phyloP scores from a whole-genome alignment of 2,797 vertebrate genomes.

The Poecilia wingei region DNA sequence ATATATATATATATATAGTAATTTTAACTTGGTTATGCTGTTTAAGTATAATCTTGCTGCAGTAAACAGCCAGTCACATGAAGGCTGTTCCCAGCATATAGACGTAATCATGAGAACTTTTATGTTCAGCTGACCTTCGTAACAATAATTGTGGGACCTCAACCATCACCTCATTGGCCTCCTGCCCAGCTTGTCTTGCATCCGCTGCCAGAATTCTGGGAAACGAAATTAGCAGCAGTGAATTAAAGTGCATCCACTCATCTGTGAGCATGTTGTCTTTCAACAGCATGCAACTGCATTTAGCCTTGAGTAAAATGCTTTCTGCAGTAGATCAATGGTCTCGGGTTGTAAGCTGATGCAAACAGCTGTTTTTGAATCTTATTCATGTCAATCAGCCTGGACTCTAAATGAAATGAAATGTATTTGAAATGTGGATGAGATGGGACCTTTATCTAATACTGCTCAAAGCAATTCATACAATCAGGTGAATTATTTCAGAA shows the following conservation, averaged over 20 bases:
- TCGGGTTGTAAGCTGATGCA: conserved; percentile 7
- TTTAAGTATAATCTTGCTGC: neutral
- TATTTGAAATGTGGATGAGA: neutral
- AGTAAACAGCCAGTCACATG: neutral
- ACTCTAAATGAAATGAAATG: neutral
- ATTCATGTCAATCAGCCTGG: neutral
- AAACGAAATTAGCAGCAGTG: conserved; percentile 13
- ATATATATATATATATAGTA: no score
- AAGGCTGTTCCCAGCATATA: neutral
- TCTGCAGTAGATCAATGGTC: conserved; percentile 26
- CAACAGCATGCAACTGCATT: conserved; percentile 20
- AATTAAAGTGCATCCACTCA: conserved; percentile 21
- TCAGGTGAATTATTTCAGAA: neutral
- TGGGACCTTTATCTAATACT: neutral
- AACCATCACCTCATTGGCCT: conserved; percentile 20
- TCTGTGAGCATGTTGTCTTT: conserved; percentile 25
- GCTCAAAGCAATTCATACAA: neutral
- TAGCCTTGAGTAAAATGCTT: conserved; percentile 24
- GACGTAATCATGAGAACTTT: neutral
- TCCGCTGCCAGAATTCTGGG: conserved; percentile 15
- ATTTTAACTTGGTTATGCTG: neutral
- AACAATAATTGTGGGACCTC: conserved; percentile 20
- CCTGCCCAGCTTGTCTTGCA: conserved; percentile 38
- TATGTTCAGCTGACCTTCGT: conserved; percentile 20
- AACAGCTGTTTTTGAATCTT: neutral